A percentile compares a stretch with the other conserved stretches of the same genome.
These are phyloP conservation scores for Callithrix jacchus DNA, from an alignment of 2,113 vertebrate genomes.

Conservation along the genomic window DNA sequence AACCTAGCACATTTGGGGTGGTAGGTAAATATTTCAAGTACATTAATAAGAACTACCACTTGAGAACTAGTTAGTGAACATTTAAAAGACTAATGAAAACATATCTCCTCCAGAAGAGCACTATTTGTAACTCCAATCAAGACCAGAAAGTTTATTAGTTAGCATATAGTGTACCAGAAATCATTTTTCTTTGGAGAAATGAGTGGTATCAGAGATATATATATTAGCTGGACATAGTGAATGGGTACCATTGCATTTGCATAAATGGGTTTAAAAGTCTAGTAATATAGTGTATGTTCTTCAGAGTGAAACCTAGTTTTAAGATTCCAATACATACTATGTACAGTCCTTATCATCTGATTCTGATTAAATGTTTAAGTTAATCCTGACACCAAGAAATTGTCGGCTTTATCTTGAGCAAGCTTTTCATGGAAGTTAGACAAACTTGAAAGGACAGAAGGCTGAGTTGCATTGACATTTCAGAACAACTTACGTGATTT, in stretches of 20 bases:
- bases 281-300: not conserved
- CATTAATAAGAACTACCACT: not conserved
- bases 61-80: not conserved
- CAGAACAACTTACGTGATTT: not conserved
- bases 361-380: conserved; percentile 6
- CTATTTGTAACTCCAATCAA: not conserved
- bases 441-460: not conserved
- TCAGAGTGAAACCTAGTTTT: not conserved
- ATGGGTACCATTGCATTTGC: not conserved
- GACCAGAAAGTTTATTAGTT: not conserved
- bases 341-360: not conserved
- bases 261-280: not conserved
- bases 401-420: not conserved
- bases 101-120: not conserved
- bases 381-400: not conserved
- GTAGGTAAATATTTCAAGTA: not conserved
- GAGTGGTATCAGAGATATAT: not conserved
- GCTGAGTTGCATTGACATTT: not conserved
- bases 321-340: not conserved
- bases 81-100: conserved; percentile 1
- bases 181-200: conserved; percentile 30
- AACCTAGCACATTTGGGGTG: not conserved
- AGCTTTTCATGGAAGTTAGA: not conserved
- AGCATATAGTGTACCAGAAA: not conserved
- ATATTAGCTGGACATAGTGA: not conserved